Evolutionary conservation across 2,888 invertebrate genomes (phyloP).

Genomic region (Hemaris fuciformis): DNA sequence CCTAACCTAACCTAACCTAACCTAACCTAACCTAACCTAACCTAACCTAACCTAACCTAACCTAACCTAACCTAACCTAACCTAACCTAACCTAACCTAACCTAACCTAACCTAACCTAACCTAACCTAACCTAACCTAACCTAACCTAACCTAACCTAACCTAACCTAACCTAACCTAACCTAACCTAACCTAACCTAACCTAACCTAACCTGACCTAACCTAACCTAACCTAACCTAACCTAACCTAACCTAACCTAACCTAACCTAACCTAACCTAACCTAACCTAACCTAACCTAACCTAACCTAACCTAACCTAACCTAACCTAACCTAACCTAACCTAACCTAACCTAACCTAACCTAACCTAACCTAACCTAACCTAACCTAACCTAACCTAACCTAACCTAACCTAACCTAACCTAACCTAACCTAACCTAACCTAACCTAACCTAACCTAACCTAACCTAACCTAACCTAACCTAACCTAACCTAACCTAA

Average conservation of each 20-base stretch:
- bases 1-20: constrained; percentile 31
- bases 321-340: constrained; percentile 24
- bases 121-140: constrained; percentile 23
- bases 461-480: constrained; percentile 20
- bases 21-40: constrained; percentile 18
- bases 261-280: constrained; percentile 25
- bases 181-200: constrained; percentile 22
- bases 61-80: neutral
- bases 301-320: constrained; percentile 20
- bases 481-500: constrained; percentile 22
- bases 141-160: constrained; percentile 24
- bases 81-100: neutral
- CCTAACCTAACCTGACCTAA: constrained; percentile 23
- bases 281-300: constrained; percentile 21
- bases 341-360: constrained; percentile 23
- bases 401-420: constrained; percentile 23
- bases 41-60: neutral
- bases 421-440: constrained; percentile 24
- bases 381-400: constrained; percentile 21
- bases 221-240: constrained; percentile 25
- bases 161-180: constrained; percentile 22
- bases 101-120: constrained; percentile 19
- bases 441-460: constrained; percentile 22
- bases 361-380: constrained; percentile 18
- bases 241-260: constrained; percentile 25